Evolutionary conservation across 2,113 vertebrate species (phyloP).

Genomic region (Uria lomvia): DNA sequence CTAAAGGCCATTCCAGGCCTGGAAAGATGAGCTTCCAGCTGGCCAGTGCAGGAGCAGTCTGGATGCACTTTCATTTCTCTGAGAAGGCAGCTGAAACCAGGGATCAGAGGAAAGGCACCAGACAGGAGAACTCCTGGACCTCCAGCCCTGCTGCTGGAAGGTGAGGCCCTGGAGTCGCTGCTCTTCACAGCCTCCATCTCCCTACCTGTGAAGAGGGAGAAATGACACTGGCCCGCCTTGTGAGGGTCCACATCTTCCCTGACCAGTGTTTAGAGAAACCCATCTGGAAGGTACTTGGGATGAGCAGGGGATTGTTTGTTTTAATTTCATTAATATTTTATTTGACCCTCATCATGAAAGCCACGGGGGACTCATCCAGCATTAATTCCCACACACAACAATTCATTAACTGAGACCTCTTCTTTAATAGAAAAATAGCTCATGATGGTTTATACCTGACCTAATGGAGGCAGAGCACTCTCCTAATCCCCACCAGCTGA

Average conservation of each 20-base stretch:
- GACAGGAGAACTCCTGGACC: not conserved
- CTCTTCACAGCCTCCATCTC: not conserved
- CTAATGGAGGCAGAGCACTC: not conserved
- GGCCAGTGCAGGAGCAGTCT: not conserved
- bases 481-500: not conserved
- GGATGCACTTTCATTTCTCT: not conserved
- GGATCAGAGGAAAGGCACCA: not conserved
- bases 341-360: slow-evolving; percentile 33
- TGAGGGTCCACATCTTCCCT: not conserved
- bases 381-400: slow-evolving; percentile 34
- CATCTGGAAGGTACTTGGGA: not conserved
- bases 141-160: not conserved
- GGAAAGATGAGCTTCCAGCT: not conserved
- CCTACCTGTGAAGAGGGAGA: not conserved
- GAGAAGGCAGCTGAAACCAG: not conserved
- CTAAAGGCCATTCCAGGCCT: not conserved
- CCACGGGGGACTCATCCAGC: slow-evolving; percentile 9
- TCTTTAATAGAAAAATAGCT: slow-evolving; percentile 32
- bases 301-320: slow-evolving; percentile 24
- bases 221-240: not conserved
- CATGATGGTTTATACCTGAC: not conserved
- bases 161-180: not conserved
- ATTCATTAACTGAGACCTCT: slow-evolving; percentile 51
- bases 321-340: slow-evolving; percentile 66
- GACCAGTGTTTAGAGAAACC: not conserved